Conservation (phyloP, 37 sponge, comb jelly and placozoan species). For the Cladorhizidae sp. region DNA sequence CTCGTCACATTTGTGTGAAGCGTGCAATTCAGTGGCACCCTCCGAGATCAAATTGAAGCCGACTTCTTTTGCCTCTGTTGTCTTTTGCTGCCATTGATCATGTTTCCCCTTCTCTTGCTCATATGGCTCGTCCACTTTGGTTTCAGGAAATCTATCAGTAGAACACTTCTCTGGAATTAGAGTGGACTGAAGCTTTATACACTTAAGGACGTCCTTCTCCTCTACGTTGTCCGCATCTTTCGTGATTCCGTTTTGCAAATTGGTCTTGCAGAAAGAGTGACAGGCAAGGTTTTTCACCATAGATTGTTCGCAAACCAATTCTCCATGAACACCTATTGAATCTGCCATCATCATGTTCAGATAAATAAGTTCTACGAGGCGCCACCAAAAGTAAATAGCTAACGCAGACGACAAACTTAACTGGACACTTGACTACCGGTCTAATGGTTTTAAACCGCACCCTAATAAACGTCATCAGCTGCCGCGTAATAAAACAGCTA, state of each 20-base stretch:
- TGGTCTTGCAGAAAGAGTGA: constrained; percentile 32
- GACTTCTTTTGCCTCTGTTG: not conserved
- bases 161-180: not conserved
- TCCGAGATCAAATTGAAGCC: not conserved
- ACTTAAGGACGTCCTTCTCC: not conserved
- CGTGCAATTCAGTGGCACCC: constrained; percentile 10
- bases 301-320: constrained; percentile 29
- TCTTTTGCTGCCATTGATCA: not conserved
- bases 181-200: constrained; percentile 3
- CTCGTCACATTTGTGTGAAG: not conserved
- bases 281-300: constrained; percentile 16
- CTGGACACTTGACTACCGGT: not conserved
- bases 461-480: no score
- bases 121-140: not conserved
- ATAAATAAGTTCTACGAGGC: no score
- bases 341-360: not conserved
- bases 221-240: not conserved
- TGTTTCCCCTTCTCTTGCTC: not conserved
- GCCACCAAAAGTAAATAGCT: no score
- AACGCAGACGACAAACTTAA: not conserved
- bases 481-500: no score
- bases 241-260: not conserved
- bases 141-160: constrained; percentile 2
- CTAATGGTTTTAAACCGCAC: not conserved
- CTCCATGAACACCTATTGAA: constrained; percentile 1